Conservation (phyloP, 92 coral and sea anemone genomes). For the Zoanthus gigantus region DNA sequence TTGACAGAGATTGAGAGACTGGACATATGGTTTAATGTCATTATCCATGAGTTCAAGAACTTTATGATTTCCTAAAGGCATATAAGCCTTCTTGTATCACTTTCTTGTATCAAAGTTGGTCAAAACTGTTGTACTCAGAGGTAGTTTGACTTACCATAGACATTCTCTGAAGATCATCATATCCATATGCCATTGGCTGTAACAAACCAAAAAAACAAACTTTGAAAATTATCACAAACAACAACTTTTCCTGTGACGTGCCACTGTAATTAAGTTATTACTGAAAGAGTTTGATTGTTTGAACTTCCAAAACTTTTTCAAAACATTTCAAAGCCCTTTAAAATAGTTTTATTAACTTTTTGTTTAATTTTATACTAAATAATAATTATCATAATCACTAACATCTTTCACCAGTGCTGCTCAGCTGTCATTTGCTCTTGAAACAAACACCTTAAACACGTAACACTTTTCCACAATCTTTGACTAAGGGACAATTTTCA, state of each 20-base stretch:
- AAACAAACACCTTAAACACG: no score
- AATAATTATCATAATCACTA: no score
- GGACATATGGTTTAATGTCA: neutral
- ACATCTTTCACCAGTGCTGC: no score
- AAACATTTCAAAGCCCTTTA: neutral
- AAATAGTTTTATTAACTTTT: no score
- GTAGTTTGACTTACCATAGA: conserved; percentile 63
- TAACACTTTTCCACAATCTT: no score
- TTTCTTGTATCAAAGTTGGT: no score
- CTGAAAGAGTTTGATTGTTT: neutral
- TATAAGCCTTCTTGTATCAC: neutral
- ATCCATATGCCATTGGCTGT: conserved; percentile 74
- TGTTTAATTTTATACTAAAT: no score
- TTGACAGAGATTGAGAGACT: no score
- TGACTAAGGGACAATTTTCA: no score
- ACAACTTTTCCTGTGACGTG: neutral
- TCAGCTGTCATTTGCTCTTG: no score
- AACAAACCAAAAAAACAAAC: neutral
- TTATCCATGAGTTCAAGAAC: neutral
- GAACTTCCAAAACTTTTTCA: neutral
- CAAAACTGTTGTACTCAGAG: neutral
- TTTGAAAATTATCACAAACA: neutral
- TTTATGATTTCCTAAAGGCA: neutral
- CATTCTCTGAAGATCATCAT: conserved; percentile 86
- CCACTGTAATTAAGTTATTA: no score